A percentile compares a stretch with the other conserved stretches of the same genome.
phyloP scores from a whole-genome alignment of 2,113 vertebrate genomes.

The Nycticebus coucang region DNA sequence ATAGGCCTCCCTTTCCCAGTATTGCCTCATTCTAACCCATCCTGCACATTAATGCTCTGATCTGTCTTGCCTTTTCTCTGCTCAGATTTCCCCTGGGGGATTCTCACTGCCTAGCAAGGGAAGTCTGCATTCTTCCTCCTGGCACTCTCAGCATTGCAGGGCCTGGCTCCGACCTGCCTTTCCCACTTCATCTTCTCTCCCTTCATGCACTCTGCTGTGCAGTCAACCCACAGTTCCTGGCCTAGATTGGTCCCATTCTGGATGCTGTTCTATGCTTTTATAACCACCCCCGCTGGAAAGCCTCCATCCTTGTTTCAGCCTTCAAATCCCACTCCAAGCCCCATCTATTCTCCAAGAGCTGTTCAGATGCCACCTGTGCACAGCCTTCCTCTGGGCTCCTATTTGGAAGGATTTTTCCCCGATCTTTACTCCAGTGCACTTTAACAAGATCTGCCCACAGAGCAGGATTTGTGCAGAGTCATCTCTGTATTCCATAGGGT shows the following conservation, averaged over 20 bases:
- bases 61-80: slow-evolving; percentile 30
- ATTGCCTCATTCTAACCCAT: slow-evolving; percentile 14
- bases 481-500: background rate
- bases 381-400: background rate
- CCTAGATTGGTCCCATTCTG: background rate
- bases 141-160: background rate
- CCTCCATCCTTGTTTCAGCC: background rate
- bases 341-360: background rate
- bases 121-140: background rate
- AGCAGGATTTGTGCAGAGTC: background rate
- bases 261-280: background rate
- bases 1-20: background rate
- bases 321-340: background rate
- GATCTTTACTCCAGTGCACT: background rate
- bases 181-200: background rate
- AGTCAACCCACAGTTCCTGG: background rate
- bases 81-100: background rate
- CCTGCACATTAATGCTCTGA: background rate
- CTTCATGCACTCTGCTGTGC: background rate
- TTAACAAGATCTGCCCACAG: background rate
- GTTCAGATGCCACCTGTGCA: background rate
- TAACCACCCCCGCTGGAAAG: background rate
- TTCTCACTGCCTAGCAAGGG: background rate
- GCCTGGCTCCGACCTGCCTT: background rate
- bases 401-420: background rate